phyloP scores from a whole-genome alignment of 2,797 vertebrate genomes.

The Pseudochirops corinnae region DNA sequence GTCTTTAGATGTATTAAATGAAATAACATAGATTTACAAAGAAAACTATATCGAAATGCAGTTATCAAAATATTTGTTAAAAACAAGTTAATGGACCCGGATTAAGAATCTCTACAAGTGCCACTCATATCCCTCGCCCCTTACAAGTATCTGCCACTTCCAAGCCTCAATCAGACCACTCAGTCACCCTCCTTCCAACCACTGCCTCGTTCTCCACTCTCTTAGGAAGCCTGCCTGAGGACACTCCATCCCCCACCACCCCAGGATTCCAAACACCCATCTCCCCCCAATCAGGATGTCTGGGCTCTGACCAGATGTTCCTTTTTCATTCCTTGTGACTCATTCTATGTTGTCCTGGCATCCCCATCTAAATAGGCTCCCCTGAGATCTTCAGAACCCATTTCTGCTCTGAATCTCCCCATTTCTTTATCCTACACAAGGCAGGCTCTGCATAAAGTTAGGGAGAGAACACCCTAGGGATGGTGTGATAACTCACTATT shows the following conservation, averaged over 20 bases:
- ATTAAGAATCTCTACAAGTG: background rate
- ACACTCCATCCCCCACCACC: background rate
- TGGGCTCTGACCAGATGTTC: background rate
- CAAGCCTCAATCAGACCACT: slow-evolving; percentile 4
- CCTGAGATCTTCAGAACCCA: background rate
- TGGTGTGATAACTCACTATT: slow-evolving; percentile 1
- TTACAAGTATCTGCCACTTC: background rate
- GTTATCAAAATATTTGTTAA: background rate
- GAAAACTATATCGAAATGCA: background rate
- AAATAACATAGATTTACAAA: background rate
- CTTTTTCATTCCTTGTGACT: background rate
- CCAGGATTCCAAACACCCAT: background rate
- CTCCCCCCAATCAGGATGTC: background rate
- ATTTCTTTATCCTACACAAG: background rate
- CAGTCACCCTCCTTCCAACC: slow-evolving; percentile 11
- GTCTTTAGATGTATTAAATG: background rate
- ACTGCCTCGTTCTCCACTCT: background rate
- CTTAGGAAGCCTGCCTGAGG: slow-evolving; percentile 21
- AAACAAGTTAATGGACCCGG: background rate
- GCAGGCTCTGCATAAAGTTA: background rate
- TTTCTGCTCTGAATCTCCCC: background rate
- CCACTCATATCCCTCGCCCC: background rate
- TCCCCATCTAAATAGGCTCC: background rate
- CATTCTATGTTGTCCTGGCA: background rate
- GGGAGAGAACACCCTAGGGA: background rate